These are phyloP conservation scores for Protodeltote pygarga DNA, from an alignment of 2,888 invertebrate genomes.

Conservation along the genomic window DNA sequence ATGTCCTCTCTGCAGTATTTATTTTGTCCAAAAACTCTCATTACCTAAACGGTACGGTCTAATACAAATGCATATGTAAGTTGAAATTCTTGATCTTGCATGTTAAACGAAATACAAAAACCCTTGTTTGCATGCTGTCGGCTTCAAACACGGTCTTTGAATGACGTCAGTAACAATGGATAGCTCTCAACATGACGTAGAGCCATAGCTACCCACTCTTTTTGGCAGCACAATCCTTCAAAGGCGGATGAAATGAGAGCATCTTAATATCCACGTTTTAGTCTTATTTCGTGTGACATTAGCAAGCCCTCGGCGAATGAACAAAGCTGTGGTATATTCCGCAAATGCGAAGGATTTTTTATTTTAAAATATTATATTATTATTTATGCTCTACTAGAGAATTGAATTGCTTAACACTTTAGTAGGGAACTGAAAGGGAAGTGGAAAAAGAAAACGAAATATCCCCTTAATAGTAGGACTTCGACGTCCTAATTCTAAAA, in stretches of 20 bases:
- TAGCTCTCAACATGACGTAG: constrained; percentile 59
- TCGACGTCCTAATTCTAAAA: neutral
- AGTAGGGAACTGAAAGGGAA: too few species aligned
- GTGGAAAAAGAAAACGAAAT: too few species aligned
- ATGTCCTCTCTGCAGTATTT: too few species aligned
- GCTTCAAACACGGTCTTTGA: constrained; percentile 43
- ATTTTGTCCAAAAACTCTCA: constrained; percentile 8
- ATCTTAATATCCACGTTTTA: constrained; percentile 84
- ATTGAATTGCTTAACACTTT: too few species aligned
- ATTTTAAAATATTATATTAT: too few species aligned
- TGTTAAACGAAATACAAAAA: constrained; percentile 29
- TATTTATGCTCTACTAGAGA: too few species aligned
- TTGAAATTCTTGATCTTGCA: constrained; percentile 41
- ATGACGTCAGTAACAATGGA: constrained; percentile 45
- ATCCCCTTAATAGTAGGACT: too few species aligned
- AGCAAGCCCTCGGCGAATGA: constrained; percentile 63
- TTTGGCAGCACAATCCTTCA: constrained; percentile 75
- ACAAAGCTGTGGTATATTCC: constrained; percentile 57
- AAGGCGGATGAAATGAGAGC: constrained; percentile 71
- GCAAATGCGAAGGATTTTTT: neutral
- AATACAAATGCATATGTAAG: constrained; percentile 24
- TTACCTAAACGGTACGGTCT: constrained; percentile 8
- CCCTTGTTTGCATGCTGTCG: constrained; percentile 38
- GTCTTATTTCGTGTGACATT: constrained; percentile 83
- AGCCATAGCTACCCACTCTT: constrained; percentile 73